phyloP scores from a whole-genome alignment of 2,888 invertebrate genomes.

The Leucania comma region DNA sequence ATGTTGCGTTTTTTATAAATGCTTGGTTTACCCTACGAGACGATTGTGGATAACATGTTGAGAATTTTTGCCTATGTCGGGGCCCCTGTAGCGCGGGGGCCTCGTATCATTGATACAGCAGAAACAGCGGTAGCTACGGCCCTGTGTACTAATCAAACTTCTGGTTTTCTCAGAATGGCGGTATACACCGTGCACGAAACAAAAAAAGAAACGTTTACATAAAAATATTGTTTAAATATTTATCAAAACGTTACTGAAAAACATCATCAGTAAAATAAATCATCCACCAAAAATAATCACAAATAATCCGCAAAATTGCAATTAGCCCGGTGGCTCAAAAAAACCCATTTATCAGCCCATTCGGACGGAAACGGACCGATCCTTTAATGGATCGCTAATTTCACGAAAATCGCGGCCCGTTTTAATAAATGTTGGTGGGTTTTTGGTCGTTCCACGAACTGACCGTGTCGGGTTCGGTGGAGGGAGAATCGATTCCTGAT shows the following conservation, averaged over 20 bases:
- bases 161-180: neutral
- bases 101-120: too few species aligned
- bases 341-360: constrained; percentile 27
- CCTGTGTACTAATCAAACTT: neutral
- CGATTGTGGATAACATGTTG: too few species aligned
- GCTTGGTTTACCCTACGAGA: too few species aligned
- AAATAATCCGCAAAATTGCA: constrained; percentile 26
- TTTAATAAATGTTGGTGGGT: constrained; percentile 20
- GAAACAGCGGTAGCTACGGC: too few species aligned
- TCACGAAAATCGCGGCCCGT: constrained; percentile 23
- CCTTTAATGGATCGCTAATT: constrained; percentile 47
- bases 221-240: neutral
- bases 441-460: neutral
- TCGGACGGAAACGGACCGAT: constrained; percentile 20
- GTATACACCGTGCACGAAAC: neutral
- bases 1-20: too few species aligned
- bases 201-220: neutral
- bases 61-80: too few species aligned
- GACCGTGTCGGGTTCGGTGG: neutral
- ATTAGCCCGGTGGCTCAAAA: constrained; percentile 21
- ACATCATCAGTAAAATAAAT: constrained; percentile 22
- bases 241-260: neutral
- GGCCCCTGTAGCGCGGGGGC: too few species aligned
- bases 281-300: constrained; percentile 15
- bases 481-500: neutral